Conservation (phyloP, 1,140 invertebrate species). For the Amyelois transitella region DNA sequence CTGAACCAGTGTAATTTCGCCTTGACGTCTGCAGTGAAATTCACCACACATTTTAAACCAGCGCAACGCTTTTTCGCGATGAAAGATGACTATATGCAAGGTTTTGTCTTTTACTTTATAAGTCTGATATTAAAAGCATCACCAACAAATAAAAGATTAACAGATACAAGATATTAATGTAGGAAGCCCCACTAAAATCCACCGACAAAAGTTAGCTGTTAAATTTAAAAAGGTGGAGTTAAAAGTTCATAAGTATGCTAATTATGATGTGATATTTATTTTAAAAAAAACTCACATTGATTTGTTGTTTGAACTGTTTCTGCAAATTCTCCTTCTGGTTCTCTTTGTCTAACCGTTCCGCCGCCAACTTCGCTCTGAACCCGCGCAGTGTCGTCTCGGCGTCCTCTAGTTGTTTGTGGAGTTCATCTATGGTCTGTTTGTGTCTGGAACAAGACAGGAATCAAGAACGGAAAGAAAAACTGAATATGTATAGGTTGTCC, state of each 20-base stretch:
- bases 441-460: slow-evolving; percentile 24
- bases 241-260: slow-evolving; percentile 1
- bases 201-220: too few species aligned
- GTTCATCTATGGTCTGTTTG: slow-evolving; percentile 53
- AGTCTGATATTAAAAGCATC: too few species aligned
- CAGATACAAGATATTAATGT: too few species aligned
- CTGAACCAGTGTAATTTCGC: slow-evolving; percentile 54
- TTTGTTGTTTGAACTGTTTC: slow-evolving; percentile 47
- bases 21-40: too few species aligned
- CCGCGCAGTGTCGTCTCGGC: slow-evolving; percentile 58
- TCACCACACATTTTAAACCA: too few species aligned
- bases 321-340: slow-evolving; percentile 54
- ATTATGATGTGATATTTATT: slow-evolving; percentile 1
- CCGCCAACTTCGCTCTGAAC: slow-evolving; percentile 62
- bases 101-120: too few species aligned
- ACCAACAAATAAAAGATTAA: too few species aligned
- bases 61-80: too few species aligned
- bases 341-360: slow-evolving; percentile 60
- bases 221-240: too few species aligned
- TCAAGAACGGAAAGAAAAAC: background rate
- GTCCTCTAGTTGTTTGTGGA: slow-evolving; percentile 65
- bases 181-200: too few species aligned
- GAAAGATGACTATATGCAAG: too few species aligned
- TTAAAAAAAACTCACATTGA: slow-evolving; percentile 45
- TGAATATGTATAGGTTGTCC: background rate